Evolutionary conservation across 2,888 invertebrate species (phyloP).

Genomic region (Leptinotarsa peninsularis): DNA sequence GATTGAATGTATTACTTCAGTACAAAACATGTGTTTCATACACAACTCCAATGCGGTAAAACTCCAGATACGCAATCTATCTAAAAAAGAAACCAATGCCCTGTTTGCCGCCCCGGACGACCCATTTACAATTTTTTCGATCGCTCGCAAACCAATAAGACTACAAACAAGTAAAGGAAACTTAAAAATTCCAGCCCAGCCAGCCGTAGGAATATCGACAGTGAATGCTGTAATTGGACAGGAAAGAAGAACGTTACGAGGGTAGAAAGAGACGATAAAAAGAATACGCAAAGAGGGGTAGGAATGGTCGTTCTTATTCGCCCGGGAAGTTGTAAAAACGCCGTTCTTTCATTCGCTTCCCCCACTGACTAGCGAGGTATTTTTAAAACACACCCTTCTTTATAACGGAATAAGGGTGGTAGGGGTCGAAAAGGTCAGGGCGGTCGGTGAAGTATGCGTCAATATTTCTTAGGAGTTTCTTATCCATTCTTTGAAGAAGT

Average conservation of each 20-base stretch:
- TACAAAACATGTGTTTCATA: not conserved
- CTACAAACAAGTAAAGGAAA: slow-evolving; percentile 36
- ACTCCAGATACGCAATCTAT: slow-evolving; percentile 7
- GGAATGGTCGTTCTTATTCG: slow-evolving; percentile 56
- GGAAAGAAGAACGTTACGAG: slow-evolving; percentile 50
- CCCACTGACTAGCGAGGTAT: slow-evolving; percentile 46
- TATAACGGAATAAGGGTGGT: slow-evolving; percentile 38
- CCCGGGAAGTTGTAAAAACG: slow-evolving; percentile 52
- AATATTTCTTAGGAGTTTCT: slow-evolving; percentile 36
- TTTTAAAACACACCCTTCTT: slow-evolving; percentile 57
- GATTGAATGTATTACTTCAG: not conserved
- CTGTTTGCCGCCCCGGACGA: slow-evolving; percentile 24
- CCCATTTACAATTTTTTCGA: slow-evolving; percentile 33
- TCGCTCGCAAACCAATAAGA: slow-evolving; percentile 45
- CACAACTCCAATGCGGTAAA: slow-evolving; percentile 8
- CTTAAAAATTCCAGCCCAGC: slow-evolving; percentile 46
- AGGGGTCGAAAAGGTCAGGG: slow-evolving; percentile 35
- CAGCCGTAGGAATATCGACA: slow-evolving; percentile 22
- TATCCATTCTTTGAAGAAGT: slow-evolving; percentile 31
- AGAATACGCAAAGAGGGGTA: slow-evolving; percentile 51
- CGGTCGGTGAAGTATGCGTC: slow-evolving; percentile 21
- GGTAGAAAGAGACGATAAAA: slow-evolving; percentile 50
- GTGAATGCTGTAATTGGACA: slow-evolving; percentile 50
- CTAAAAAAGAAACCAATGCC: slow-evolving; percentile 11
- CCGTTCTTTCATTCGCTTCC: slow-evolving; percentile 54